These are phyloP conservation scores for Alligator sinensis DNA, from an alignment of 2,113 vertebrate genomes.

Conservation along the genomic window DNA sequence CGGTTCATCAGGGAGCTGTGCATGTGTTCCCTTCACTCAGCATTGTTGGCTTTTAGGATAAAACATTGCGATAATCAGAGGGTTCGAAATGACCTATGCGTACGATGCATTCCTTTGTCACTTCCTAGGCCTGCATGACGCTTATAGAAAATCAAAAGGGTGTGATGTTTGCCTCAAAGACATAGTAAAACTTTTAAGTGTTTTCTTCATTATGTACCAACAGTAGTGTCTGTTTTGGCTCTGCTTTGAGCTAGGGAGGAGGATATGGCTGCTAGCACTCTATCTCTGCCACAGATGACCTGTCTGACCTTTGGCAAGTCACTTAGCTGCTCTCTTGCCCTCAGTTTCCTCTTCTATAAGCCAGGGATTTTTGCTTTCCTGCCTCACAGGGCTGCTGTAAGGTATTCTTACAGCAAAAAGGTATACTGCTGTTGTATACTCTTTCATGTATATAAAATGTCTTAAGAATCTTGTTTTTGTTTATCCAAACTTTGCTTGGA, in stretches of 20 bases:
- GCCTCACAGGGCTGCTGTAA: not conserved
- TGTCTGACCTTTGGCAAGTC: not conserved
- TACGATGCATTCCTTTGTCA: slow-evolving; percentile 42
- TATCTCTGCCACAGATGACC: not conserved
- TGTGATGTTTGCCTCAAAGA: slow-evolving; percentile 7
- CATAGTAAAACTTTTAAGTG: slow-evolving; percentile 19
- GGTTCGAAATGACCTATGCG: slow-evolving; percentile 47
- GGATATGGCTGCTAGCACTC: not conserved
- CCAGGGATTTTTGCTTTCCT: not conserved
- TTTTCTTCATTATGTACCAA: slow-evolving; percentile 14
- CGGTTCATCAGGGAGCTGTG: slow-evolving; percentile 20
- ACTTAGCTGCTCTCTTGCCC: not conserved
- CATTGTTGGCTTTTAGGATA: slow-evolving; percentile 43
- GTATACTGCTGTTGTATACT: not conserved
- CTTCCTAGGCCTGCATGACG: not conserved
- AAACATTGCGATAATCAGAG: slow-evolving; percentile 33
- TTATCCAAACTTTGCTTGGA: not conserved
- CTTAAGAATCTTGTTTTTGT: not conserved
- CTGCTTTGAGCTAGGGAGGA: not conserved
- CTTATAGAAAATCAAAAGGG: slow-evolving; percentile 28
- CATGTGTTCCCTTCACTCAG: slow-evolving; percentile 31
- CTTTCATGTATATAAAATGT: not conserved
- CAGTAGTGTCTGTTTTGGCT: not conserved
- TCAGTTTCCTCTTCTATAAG: not conserved
- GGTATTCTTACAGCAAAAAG: not conserved